A percentile compares a stretch with the other conserved stretches of the same genome.
Evolutionary conservation across 2,888 invertebrate genomes (phyloP).

Genomic region (Thymelicus acteon): DNA sequence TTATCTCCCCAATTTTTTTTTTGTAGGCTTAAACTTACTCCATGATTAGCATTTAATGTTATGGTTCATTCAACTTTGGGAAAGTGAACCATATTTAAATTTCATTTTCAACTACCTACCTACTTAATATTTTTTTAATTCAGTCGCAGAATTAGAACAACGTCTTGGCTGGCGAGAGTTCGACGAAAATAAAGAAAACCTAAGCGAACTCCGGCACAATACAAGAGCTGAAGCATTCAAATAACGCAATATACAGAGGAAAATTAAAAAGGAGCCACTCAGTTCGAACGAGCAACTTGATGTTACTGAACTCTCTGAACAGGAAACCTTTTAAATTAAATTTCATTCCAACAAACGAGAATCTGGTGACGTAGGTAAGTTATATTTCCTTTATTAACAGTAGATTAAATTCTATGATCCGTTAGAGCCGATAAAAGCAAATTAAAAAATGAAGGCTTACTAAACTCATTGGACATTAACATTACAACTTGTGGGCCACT

Average conservation of each 20-base stretch:
- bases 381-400: no score
- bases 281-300: constrained; percentile 11
- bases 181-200: constrained; percentile 26
- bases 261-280: constrained; percentile 19
- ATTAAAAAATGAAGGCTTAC: no score
- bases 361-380: background rate
- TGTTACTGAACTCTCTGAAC: constrained; percentile 4
- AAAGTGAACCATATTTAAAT: no score
- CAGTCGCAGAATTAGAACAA: constrained; percentile 37
- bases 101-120: no score
- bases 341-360: constrained; percentile 13
- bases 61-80: no score
- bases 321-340: constrained; percentile 11
- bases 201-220: constrained; percentile 12
- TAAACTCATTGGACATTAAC: no score
- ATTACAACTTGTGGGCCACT: no score
- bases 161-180: constrained; percentile 24
- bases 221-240: constrained; percentile 2
- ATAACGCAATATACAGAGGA: constrained; percentile 16
- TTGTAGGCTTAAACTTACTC: no score
- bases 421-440: no score
- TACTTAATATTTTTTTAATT: background rate
- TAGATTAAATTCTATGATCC: no score
- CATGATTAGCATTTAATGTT: no score
- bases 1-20: no score